Evolutionary conservation across 2,797 vertebrate species (phyloP).

Genomic region (Cynopterus sphinx): DNA sequence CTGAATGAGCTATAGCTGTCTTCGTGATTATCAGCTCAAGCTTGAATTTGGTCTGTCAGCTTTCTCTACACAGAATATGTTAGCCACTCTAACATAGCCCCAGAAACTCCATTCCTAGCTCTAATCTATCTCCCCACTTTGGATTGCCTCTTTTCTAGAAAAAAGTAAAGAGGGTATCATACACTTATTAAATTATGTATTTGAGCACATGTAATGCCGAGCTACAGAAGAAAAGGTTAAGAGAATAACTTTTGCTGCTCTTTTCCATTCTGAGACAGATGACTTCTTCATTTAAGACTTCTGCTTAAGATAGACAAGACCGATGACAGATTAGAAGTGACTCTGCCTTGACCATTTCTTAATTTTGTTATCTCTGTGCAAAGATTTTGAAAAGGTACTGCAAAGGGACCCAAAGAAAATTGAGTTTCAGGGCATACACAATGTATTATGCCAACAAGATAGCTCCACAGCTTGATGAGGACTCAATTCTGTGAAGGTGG

Average conservation of each 20-base stretch:
- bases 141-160: not conserved
- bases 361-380: rapidly evolving
- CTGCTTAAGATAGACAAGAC: not conserved
- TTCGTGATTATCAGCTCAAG: not conserved
- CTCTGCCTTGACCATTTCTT: not conserved
- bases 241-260: not conserved
- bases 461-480: not conserved
- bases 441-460: not conserved
- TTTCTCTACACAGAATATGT: not conserved
- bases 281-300: not conserved
- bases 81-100: not conserved
- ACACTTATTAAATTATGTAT: not conserved
- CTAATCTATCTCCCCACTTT: not conserved
- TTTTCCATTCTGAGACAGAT: not conserved
- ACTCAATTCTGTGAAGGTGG: not conserved
- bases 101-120: not conserved
- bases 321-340: not conserved
- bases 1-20: not conserved
- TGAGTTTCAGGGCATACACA: not conserved
- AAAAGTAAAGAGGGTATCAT: not conserved
- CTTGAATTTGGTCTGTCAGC: not conserved
- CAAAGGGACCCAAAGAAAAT: not conserved
- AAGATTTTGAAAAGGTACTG: not conserved
- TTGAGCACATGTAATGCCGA: not conserved
- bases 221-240: rapidly evolving